Evolutionary conservation across 2,888 invertebrate species (phyloP).

Genomic region (Isoperla grammatica): DNA sequence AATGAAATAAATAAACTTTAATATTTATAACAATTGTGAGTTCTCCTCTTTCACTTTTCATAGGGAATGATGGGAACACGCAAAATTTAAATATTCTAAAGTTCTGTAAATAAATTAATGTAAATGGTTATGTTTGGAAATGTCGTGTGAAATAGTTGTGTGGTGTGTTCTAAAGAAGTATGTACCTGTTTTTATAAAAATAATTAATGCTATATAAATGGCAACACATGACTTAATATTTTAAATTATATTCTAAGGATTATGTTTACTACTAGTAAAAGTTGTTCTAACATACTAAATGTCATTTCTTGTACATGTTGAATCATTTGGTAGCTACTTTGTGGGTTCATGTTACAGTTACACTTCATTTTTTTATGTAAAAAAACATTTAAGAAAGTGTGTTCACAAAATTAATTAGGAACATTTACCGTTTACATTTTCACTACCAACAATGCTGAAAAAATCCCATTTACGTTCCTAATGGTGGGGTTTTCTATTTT

Average conservation of each 20-base stretch:
- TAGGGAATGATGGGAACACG: slow-evolving; percentile 9
- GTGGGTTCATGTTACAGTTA: neutral
- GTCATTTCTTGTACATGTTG: neutral
- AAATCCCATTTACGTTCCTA: neutral
- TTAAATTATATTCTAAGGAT: too few relatives aligned
- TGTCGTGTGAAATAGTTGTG: neutral
- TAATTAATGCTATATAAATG: neutral
- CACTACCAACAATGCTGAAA: neutral
- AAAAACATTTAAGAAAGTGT: neutral
- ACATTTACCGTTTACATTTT: slow-evolving; percentile 5
- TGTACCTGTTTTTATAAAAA: neutral
- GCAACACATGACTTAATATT: neutral
- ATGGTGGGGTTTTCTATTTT: neutral
- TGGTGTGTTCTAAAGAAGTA: neutral
- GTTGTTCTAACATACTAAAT: too few relatives aligned
- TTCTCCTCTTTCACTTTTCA: slow-evolving; percentile 8
- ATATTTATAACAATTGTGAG: slow-evolving; percentile 8
- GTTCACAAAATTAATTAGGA: neutral
- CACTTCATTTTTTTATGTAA: neutral
- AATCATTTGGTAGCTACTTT: neutral
- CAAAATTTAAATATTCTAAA: neutral
- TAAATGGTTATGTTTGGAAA: neutral
- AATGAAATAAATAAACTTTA: slow-evolving; percentile 2
- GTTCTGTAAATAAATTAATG: neutral
- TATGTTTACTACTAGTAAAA: too few relatives aligned